Percentiles rank a stretch among this genome's conserved stretches.
These are phyloP conservation scores for Pristionchus fissidentatus DNA, from an alignment of 2,888 invertebrate species.

Conservation along the genomic window DNA sequence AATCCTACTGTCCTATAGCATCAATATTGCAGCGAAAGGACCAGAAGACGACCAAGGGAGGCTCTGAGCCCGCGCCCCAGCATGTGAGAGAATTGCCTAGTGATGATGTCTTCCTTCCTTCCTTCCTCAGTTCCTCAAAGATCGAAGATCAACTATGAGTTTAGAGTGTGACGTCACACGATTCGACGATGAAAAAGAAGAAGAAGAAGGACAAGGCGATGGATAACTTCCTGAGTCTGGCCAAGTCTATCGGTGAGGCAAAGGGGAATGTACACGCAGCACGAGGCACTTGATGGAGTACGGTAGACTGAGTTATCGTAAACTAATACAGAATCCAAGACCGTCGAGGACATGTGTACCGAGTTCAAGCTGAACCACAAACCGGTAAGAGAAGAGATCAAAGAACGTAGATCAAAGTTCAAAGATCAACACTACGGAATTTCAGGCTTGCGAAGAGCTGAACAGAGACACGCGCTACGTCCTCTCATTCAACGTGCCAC, in stretches of 20 bases:
- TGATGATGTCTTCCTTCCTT: no score
- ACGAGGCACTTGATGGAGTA: background rate
- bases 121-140: no score
- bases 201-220: background rate
- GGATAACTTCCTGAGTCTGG: background rate
- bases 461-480: slow-evolving; percentile 35
- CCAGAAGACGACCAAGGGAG: background rate
- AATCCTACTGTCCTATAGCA: background rate
- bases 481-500: slow-evolving; percentile 28
- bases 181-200: slow-evolving; percentile 16
- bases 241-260: slow-evolving; percentile 23
- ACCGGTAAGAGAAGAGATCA: no score
- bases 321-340: slow-evolving; percentile 7
- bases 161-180: background rate
- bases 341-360: background rate
- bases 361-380: slow-evolving; percentile 32
- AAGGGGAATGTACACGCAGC: no score
- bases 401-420: slow-evolving; percentile 9
- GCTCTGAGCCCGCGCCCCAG: background rate
- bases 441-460: slow-evolving; percentile 23
- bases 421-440: no score
- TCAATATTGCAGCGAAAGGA: slow-evolving; percentile 8
- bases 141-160: slow-evolving; percentile 31
- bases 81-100: background rate
- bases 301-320: no score